Percentiles rank a stretch among this genome's conserved stretches.
Evolutionary conservation across 2,888 invertebrate species (phyloP).

Genomic region (Trichacis sp.): DNA sequence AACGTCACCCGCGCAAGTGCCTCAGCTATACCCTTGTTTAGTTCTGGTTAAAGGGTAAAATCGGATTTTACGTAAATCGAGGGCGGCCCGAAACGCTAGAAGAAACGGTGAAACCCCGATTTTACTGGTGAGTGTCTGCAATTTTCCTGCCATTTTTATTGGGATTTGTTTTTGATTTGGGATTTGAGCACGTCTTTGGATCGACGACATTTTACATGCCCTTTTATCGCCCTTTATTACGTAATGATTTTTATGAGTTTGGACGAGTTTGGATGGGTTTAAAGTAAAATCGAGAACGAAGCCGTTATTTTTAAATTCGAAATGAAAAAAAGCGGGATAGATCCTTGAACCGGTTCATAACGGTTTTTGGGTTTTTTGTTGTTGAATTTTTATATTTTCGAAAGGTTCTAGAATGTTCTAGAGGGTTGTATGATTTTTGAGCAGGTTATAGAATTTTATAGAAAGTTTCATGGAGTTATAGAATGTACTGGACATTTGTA

Average conservation of each 20-base stretch:
- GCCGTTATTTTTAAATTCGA: too few relatives aligned
- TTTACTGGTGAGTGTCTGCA: not conserved
- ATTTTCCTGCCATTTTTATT: not conserved
- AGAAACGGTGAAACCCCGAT: not conserved
- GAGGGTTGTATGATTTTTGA: too few relatives aligned
- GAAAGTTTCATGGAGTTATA: too few relatives aligned
- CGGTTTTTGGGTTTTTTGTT: too few relatives aligned
- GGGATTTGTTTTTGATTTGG: not conserved
- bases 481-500: too few relatives aligned
- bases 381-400: too few relatives aligned
- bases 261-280: too few relatives aligned
- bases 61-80: slow-evolving; percentile 4
- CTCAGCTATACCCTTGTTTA: slow-evolving; percentile 32
- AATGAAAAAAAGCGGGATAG: too few relatives aligned
- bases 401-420: too few relatives aligned
- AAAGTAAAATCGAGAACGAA: too few relatives aligned
- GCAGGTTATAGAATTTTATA: too few relatives aligned
- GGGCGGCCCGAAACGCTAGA: not conserved
- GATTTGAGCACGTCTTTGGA: not conserved
- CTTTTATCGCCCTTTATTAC: slow-evolving; percentile 9
- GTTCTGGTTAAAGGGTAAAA: slow-evolving; percentile 10
- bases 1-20: slow-evolving; percentile 48
- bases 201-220: slow-evolving; percentile 29
- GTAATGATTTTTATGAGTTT: slow-evolving; percentile 17
- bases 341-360: too few relatives aligned